Evolutionary conservation across 1,140 invertebrate species (phyloP), one percentile per base, ranked within the genome.

Genomic region (Bicyclus anynana): DNA sequence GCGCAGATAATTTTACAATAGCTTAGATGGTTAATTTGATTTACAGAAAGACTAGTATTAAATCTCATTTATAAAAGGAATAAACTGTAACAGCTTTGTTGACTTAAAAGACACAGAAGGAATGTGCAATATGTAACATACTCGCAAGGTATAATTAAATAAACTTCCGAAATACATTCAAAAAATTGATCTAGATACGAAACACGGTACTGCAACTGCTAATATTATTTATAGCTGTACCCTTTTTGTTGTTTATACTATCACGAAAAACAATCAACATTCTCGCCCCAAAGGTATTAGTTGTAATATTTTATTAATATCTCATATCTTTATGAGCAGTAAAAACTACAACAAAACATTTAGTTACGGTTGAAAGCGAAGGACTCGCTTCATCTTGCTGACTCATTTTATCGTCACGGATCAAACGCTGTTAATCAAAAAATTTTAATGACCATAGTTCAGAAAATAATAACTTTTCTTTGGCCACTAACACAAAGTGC

Each of bases 381-480:
- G 79, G 79, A 83, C 72, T 77, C 77, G 74, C 50, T 66, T 59
- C 68, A 59, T 78, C 65, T 81, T 81, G 83, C 80, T 67, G 53
- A 65, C 78, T 87, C 84, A 87, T 82, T 76, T 76, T 69, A 82
- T 81, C 83, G 85, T 84, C 76, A 81, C 76, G 83, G 80, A 80
- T 85, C 79, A 78, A 84, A 88, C 74, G 83, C 77, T 72, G 80
- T 84, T 88, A 86, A 86, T 88, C 85, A 87, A 83, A 86, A n/a
- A 88, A 88, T 86, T 88, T 87, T 88, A 88, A 88, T 88, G 82
- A 88, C 82, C 83, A 88, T 84, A 85, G 77, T 82, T 85, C 80
- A 79, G 77, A 88, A 87, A 86, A 88, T 88, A 88, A 88, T 88
- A 88, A 88, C 77, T 78, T 84, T 77, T 77, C 80, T 80, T 76